Conservation (phyloP, 2,113 vertebrate genomes). For the Struthio camelus region DNA sequence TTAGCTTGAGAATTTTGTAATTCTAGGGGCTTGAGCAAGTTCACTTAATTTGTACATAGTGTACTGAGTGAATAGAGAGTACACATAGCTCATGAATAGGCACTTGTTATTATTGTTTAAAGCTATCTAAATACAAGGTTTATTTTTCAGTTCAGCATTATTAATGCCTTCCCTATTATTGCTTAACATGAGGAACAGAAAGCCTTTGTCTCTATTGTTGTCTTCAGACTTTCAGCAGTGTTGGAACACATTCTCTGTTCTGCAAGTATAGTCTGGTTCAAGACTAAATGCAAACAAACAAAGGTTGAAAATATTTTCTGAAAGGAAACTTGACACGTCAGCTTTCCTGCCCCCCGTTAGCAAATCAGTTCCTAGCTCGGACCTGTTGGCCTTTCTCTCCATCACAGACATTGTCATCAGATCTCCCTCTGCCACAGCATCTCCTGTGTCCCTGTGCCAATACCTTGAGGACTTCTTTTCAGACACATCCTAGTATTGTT, state of each 20-base stretch:
- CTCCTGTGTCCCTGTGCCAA: not conserved
- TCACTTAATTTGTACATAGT: slow-evolving; percentile 7
- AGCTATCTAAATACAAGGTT: not conserved
- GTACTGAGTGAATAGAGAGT: not conserved
- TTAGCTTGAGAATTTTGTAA: slow-evolving; percentile 27
- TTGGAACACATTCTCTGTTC: not conserved
- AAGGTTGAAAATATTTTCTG: not conserved
- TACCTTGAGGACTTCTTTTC: not conserved
- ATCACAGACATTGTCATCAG: not conserved
- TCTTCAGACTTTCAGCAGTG: not conserved
- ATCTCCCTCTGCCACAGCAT: not conserved
- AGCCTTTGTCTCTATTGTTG: slow-evolving; percentile 13
- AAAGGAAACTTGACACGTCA: not conserved
- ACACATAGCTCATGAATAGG: slow-evolving; percentile 2
- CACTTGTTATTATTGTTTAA: not conserved
- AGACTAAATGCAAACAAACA: not conserved
- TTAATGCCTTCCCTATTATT: slow-evolving; percentile 25
- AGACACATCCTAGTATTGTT: not conserved
- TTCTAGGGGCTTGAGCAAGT: not conserved
- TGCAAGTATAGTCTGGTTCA: not conserved
- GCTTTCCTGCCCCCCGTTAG: not conserved
- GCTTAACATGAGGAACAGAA: not conserved
- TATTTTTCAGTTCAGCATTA: slow-evolving; percentile 9
- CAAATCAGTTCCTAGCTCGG: not conserved
- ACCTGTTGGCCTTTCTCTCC: not conserved